These are phyloP conservation scores for Pogonophryne albipinna DNA, from an alignment of 2,797 vertebrate species.

Conservation along the genomic window DNA sequence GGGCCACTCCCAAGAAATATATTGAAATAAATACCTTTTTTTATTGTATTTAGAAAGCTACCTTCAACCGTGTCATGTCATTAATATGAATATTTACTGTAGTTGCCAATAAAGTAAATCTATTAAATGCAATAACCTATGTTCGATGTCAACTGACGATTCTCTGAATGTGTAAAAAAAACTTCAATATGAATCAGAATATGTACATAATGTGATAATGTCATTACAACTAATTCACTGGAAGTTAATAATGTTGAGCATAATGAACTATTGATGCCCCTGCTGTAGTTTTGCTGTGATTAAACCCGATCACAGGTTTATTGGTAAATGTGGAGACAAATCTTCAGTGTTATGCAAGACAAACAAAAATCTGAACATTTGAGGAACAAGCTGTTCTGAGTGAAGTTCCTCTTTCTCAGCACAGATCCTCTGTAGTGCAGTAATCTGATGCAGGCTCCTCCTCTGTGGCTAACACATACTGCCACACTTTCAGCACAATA, in stretches of 20 bases:
- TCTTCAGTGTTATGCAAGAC: constrained; percentile 9
- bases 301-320: background rate
- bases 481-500: background rate
- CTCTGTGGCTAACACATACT: constrained; percentile 11
- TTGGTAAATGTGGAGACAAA: background rate
- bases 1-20: background rate
- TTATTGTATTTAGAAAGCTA: background rate
- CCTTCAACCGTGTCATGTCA: background rate
- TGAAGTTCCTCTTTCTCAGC: constrained; percentile 23
- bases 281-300: background rate
- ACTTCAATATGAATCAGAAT: background rate
- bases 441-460: constrained; percentile 35
- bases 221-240: background rate
- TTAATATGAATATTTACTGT: background rate
- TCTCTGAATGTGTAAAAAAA: background rate
- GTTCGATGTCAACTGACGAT: background rate
- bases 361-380: constrained; percentile 28
- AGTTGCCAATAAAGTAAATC: background rate
- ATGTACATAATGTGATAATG: background rate
- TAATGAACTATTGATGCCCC: background rate
- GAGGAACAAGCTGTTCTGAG: constrained; percentile 49
- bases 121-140: background rate
- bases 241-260: background rate
- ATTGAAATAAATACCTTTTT: no score
- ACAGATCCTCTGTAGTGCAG: constrained; percentile 25